Evolutionary conservation across 1,140 invertebrate species (phyloP).

Genomic region (Ceratosolen fusciceps): DNA sequence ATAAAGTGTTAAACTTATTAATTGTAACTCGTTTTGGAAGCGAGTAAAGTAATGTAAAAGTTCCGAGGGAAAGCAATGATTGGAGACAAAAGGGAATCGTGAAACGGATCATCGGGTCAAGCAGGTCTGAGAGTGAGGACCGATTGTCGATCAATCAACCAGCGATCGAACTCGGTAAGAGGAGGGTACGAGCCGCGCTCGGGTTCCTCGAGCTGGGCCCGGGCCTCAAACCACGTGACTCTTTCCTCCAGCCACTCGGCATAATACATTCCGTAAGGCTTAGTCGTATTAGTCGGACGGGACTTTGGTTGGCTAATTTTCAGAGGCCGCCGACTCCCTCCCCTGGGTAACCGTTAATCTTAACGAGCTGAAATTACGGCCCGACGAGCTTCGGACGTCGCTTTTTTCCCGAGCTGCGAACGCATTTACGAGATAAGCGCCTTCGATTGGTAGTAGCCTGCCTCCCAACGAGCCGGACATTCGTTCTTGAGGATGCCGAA

Average conservation of each 20-base stretch:
- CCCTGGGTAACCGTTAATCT: background rate
- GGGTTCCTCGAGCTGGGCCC: no score
- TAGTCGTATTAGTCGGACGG: background rate
- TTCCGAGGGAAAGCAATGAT: no score
- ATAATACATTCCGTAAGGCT: constrained; percentile 20
- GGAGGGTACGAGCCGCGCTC: no score
- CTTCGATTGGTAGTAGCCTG: background rate
- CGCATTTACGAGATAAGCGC: background rate
- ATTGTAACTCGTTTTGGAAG: no score
- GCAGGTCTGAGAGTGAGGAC: background rate
- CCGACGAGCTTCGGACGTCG: background rate
- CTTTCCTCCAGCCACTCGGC: background rate
- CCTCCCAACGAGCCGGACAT: background rate
- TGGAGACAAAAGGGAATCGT: background rate
- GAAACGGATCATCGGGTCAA: background rate
- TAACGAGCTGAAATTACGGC: background rate
- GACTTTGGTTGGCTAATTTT: constrained; percentile 11
- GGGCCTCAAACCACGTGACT: background rate
- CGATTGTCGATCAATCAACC: background rate
- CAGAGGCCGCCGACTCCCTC: background rate
- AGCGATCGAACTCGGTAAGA: no score
- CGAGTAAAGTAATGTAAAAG: no score
- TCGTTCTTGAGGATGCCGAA: background rate
- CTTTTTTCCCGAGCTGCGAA: background rate
- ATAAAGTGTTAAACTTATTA: no score